These are phyloP conservation scores for Sycophila sp. DNA, from an alignment of 1,140 invertebrate genomes.

Conservation along the genomic window DNA sequence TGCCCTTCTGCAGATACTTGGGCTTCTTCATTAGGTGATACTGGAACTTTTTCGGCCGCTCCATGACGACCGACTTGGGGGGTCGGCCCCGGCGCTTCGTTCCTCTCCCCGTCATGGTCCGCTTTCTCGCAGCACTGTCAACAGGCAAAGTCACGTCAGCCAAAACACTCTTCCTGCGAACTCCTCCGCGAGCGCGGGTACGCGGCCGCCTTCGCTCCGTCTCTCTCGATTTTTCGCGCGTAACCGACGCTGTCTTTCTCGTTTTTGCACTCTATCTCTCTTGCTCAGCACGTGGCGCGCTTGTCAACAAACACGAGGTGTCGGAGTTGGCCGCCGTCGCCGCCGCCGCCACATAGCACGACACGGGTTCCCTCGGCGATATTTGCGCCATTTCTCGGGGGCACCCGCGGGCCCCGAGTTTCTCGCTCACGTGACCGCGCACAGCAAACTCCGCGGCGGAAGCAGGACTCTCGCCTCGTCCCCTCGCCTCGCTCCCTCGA, in stretches of 20 bases:
- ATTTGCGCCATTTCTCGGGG: constrained; percentile 70
- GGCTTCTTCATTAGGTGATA: constrained; percentile 91
- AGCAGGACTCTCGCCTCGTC: not conserved
- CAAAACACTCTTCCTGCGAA: not conserved
- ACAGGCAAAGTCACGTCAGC: constrained; percentile 24
- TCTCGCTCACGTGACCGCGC: constrained; percentile 71
- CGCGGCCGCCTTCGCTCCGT: not conserved
- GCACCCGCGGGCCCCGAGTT: constrained; percentile 35
- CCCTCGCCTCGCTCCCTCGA: not conserved
- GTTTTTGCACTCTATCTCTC: constrained; percentile 39
- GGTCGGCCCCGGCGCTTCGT: constrained; percentile 87
- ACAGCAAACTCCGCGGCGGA: not conserved
- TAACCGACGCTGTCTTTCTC: too few relatives aligned
- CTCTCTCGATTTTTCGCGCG: not conserved
- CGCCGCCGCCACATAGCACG: constrained; percentile 62
- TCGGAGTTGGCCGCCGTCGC: constrained; percentile 53
- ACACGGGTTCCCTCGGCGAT: constrained; percentile 64
- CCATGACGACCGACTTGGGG: constrained; percentile 86
- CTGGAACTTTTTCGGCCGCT: constrained; percentile 84
- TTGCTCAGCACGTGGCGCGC: constrained; percentile 53
- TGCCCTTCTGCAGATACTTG: constrained; percentile 82
- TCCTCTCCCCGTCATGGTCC: constrained; percentile 80
- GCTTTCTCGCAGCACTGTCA: constrained; percentile 30
- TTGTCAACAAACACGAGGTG: constrained; percentile 74
- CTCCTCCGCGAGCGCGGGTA: not conserved